phyloP scores from a whole-genome alignment of 2,888 invertebrate species.

The Rugalucina vietnamica region DNA sequence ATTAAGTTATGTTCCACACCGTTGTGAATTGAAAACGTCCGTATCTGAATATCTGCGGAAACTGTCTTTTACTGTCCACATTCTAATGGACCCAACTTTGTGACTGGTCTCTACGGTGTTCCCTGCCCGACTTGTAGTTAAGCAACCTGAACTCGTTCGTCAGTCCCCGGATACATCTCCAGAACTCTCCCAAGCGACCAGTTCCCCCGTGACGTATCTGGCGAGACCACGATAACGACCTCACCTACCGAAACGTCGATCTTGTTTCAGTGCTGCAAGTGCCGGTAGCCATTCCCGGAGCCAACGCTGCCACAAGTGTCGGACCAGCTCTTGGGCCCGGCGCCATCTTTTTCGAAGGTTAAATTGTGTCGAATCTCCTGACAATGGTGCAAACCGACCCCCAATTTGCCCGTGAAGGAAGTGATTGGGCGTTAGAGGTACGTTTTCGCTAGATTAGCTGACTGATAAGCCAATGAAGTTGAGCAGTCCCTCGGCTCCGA shows the following conservation, averaged over 20 bases:
- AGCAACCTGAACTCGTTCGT: background rate
- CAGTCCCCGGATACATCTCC: conserved; percentile 20
- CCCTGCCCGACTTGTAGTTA: background rate
- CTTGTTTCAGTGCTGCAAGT: conserved; percentile 20
- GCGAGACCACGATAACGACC: conserved; percentile 27
- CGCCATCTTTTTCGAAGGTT: conserved; percentile 15
- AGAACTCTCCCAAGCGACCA: conserved; percentile 39
- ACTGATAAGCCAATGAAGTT: conserved; percentile 34
- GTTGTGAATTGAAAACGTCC: too few species aligned
- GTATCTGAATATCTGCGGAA: too few species aligned
- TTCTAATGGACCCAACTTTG: background rate
- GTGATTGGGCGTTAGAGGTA: conserved; percentile 50
- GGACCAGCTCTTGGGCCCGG: background rate
- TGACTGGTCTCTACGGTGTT: background rate
- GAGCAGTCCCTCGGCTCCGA: conserved; percentile 53
- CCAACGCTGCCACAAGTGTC: conserved; percentile 16
- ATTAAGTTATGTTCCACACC: too few species aligned
- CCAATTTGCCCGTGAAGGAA: conserved; percentile 49
- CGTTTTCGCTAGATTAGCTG: conserved; percentile 32
- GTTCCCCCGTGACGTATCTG: conserved; percentile 17
- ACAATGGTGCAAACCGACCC: conserved; percentile 35
- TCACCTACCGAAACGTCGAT: conserved; percentile 24
- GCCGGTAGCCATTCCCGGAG: conserved; percentile 24
- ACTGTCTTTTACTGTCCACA: too few species aligned
- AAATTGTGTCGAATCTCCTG: background rate